Evolutionary conservation across 2,113 vertebrate genomes (phyloP), one percentile per base, ranked within the genome.

Genomic region (Protomyctophum bolini): DNA sequence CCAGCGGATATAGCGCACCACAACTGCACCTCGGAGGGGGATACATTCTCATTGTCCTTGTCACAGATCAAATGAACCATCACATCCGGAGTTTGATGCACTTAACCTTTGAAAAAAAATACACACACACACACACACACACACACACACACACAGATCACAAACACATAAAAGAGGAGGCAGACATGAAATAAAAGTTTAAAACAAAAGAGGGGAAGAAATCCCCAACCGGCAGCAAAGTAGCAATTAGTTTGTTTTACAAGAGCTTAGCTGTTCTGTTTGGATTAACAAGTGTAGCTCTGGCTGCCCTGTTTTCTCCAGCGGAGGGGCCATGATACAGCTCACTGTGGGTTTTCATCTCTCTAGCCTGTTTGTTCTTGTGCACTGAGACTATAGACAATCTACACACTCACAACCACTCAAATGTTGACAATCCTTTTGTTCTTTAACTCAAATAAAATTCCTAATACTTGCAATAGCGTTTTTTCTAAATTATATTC

Each of bases 331-430:
- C 45, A 88, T 87, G 84, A 88, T 9, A 89, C 66, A 68, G 64
- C 61, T 62, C 73, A 83, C 87, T 70, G 58, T 66, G 75, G 71
- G 86, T 84, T 86, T 84, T 85, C 72, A 87, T 91, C 81, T 67
- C 33, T 21, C 21, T 21, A 21, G 21, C 21, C 21, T 21, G 28
- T 60, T 14, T 63, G 64, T 69, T 75, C 79, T 73, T 82, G 62
- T 68, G 66, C 83, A 15, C 21, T 21, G 21, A 21, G 21, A 21
- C 21, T 21, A 21, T 21, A 21, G 21, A 21, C 21, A 21, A 21
- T 21, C 21, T 21, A 21, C 21, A 21, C 21, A 2, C 21, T 21
- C 21, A 21, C 21, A 21, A 21, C 21, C 21, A 21, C 21, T 21
- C 21, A 21, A 21, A 21, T 21, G 21, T 21, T 21, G 21, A 21